Evolutionary conservation across 2,113 vertebrate species (phyloP), one percentile per base, ranked within the genome.

Genomic region (Stegastes partitus): DNA sequence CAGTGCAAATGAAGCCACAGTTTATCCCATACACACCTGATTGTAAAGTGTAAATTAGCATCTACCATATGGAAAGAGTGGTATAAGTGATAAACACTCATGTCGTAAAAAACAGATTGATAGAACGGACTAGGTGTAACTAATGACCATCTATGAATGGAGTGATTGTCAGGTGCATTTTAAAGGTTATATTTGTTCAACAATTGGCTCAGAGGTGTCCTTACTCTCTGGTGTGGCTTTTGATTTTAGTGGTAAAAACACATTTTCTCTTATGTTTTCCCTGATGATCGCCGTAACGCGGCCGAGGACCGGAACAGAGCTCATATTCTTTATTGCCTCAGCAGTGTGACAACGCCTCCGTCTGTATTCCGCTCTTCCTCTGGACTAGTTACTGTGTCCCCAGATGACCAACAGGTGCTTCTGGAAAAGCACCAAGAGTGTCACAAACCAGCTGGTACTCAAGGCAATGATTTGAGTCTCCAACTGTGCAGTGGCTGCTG

Each of bases 331-430:
- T 75, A 26, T 71, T 54, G 56, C 18, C 47, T 37, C 21, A 21
- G 67, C 58, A 34, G 59, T 57, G 62, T 77, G 14, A 22, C 23
- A 21, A 51, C 5, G 3, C 37, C 44, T 56, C 23, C 14, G 49
- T 75, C 23, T 63, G 42, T 37, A 45, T 3, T 23, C 12, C 15
- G 18, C 26, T 57, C 54, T 16, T 53, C 26, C 31, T 19, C 9
- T 59, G 3, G 26, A 58, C 11, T 68, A 31, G 16, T 70, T 62
- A 55, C 56, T 15, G 12, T 66, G 49, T 61, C 54, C 31, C 42
- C 18, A 57, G n/a, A 45, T 65, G 58, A 71, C 70, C 45, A 79
- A 68, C 57, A 65, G 78, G 67, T 81, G 11, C 26, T 44, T 44
- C 54, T 34, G 28, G 19, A 72, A 42, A 67, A 37, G 47, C 25